Evolutionary conservation across 2,113 vertebrate species (phyloP), one percentile per base, ranked within the genome.

Genomic region (Turnix velox): DNA sequence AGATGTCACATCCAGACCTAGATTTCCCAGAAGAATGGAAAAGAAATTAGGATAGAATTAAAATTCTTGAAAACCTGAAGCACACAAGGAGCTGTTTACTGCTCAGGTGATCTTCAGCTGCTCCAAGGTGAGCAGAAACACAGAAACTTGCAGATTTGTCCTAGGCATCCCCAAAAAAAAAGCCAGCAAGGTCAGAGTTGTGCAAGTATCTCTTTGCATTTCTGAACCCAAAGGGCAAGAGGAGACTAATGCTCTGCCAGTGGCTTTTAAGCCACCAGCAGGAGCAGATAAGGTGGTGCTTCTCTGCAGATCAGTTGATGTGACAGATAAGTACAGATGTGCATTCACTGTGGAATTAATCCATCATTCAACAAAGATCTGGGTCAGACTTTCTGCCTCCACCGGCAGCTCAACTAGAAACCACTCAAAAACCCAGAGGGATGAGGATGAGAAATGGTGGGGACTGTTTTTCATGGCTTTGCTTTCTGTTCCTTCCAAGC

Each of bases 1-100:
- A 92, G 92, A 93, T 86, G 84, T 59, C 89, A 92, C 18, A 20
- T 23, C 40, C 24, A 39, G 52, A 69, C 49, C 46, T 55, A 10
- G 24, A 87, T 89, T 92, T 91, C 96, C 92, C 74, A 83, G 83
- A 82, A 87, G 49, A 87, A 66, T 8, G 10, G 67, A 84, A 87
- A 57, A 72, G 62, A 91, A 93, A 96, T 89, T 55, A 94, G 82
- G 67, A 52, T 55, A 92, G 51, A 88, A 96, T 92, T 75, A 78
- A 72, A 49, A 72, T 89, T 67, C 83, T 58, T 84, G 39, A 91
- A 74, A 77, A 92, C 79, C 67, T 0, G 1, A 86, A 93, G 63
- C 23, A 66, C 46, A 68, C 3, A 39, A 65, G 51, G 67, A 76
- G 51, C 33, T 75, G 37, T 59, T 59, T 83, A 49, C 4, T 65